A percentile compares a stretch with the other conserved stretches of the same genome.
Conservation (phyloP, 2,888 invertebrate species). For the Cantharis rustica region DNA sequence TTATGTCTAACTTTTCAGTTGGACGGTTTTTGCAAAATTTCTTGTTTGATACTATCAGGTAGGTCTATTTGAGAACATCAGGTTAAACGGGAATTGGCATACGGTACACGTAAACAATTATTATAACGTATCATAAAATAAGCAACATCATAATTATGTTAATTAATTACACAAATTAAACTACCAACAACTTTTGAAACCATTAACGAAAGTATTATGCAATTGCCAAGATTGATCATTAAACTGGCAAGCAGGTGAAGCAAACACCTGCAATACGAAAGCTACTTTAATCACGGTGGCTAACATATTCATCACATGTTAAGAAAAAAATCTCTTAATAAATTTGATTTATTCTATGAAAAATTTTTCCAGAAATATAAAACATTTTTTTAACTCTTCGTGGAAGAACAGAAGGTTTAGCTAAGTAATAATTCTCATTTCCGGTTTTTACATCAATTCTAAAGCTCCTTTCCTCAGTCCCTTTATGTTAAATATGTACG, state of each 20-base stretch:
- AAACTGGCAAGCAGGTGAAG: conserved; percentile 21
- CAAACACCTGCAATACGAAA: conserved; percentile 26
- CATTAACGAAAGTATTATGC: background rate
- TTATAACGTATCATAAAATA: background rate
- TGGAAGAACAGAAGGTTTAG: background rate
- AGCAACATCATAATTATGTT: background rate
- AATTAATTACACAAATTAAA: background rate
- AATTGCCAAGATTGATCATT: background rate
- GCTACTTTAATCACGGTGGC: conserved; percentile 16
- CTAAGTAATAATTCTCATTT: too few species aligned
- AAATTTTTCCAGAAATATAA: background rate
- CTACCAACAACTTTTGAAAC: background rate
- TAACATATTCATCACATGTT: background rate
- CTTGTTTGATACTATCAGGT: background rate
- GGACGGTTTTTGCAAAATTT: background rate
- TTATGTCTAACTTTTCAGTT: background rate
- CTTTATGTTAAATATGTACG: too few species aligned
- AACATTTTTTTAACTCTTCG: background rate
- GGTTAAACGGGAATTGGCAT: background rate
- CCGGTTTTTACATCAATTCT: too few species aligned
- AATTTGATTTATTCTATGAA: background rate
- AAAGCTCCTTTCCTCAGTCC: too few species aligned
- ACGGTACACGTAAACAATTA: background rate
- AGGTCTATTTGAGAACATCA: background rate
- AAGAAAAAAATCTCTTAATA: background rate